Evolutionary conservation across 2,113 vertebrate genomes (phyloP), one percentile per base, ranked within the genome.

Genomic region (Bos indicus): DNA sequence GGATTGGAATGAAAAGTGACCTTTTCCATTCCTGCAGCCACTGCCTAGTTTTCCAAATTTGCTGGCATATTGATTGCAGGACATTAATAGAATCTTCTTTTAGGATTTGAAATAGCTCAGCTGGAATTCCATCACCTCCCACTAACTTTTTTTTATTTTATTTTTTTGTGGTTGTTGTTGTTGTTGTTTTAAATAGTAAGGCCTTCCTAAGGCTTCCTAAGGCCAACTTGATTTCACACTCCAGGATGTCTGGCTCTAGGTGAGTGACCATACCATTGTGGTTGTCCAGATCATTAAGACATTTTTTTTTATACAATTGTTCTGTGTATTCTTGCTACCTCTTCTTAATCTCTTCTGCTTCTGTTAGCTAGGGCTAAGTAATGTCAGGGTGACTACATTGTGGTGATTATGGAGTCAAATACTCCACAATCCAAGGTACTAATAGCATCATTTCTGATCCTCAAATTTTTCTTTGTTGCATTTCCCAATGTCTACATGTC

Each of bases 391-490:
- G 5, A 36, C 51, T 86, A 52, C 30, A 51, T 0, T 85, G 9
- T 60, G 19, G 28, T 21, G 46, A 26, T 93, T 91, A 46, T 16
- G 21, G 59, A 92, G 59, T 95, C 59, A 85, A 85, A 82, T 78
- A 25, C 5, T 33, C 19, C 11, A 48, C 7, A 92, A 23, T 19
- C 30, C 2, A 48, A n/a, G 13, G n/a, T 54, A 54, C n/a, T 64
- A 52, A 90, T 36, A 43, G 6, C 56, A 57, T 92, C 23, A 54
- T 90, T 84, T 88, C 59, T 85, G 84, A 92, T 82, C 23, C 23
- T 62, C 14, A 86, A 14, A 57, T 87, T 97, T 91, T 95, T 91
- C 84, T 86, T 94, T 94, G 81, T 95, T 92, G 86, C 14, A 86
- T 98, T 92, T 90, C 56, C 14, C 10, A 78, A 6, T 92, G 74